These are phyloP conservation scores for Scomber scombrus DNA, from an alignment of 2,113 vertebrate species.

Conservation along the genomic window DNA sequence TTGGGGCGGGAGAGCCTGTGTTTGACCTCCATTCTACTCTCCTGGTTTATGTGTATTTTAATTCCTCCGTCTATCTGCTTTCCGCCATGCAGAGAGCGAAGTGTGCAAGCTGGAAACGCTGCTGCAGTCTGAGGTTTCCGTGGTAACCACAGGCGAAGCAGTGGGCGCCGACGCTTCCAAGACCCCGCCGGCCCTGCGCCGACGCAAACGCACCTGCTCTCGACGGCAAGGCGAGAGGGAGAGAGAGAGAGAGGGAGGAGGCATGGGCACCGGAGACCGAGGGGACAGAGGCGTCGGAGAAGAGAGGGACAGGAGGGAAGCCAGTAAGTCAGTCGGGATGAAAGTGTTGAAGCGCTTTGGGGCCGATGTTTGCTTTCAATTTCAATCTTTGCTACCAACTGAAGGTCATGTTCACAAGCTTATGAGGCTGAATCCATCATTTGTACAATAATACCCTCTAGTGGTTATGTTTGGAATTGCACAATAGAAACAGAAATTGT, in stretches of 20 bases:
- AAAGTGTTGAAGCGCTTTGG: neutral
- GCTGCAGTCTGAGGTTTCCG: constrained; percentile 87
- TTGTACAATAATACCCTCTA: constrained; percentile 16
- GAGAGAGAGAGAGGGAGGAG: constrained; percentile 77
- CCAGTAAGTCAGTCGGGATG: constrained; percentile 60
- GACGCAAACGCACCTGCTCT: constrained; percentile 89
- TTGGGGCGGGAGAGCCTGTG: no score
- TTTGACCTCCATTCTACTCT: neutral
- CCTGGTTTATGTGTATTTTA: neutral
- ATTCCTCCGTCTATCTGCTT: neutral
- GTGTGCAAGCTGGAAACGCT: constrained; percentile 90
- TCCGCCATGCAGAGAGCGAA: constrained; percentile 83
- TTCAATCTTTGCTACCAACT: neutral
- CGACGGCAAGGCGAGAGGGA: constrained; percentile 84
- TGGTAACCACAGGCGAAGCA: constrained; percentile 85
- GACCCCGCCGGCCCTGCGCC: constrained; percentile 83
- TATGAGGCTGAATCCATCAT: neutral
- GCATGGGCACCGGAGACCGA: constrained; percentile 64
- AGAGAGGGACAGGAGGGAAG: constrained; percentile 75
- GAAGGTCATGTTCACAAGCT: neutral
- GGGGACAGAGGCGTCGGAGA: constrained; percentile 79
- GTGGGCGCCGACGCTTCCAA: constrained; percentile 80
- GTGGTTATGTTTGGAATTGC: constrained; percentile 37
- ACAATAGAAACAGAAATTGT: neutral
- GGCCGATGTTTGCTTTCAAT: neutral